Evolutionary conservation across 2,888 invertebrate genomes (phyloP).

Genomic region (Rotaria sp.): DNA sequence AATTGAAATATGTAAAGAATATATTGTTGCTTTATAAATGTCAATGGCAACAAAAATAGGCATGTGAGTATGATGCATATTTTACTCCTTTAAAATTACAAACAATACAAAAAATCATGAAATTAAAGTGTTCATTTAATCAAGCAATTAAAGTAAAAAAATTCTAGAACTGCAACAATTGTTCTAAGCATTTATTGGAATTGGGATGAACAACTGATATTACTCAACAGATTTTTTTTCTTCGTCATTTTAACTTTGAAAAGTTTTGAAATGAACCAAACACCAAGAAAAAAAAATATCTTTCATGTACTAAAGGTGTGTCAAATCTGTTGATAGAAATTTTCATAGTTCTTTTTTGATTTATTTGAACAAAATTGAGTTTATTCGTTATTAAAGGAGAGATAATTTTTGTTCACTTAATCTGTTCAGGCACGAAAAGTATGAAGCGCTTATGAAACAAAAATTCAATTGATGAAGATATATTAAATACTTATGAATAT

Average conservation of each 20-base stretch:
- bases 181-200: no score
- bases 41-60: conserved; percentile 78
- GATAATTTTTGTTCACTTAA: not conserved
- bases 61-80: conserved; percentile 77
- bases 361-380: not conserved
- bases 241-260: no score
- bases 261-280: no score
- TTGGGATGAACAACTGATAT: conserved; percentile 81
- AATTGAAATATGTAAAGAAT: conserved; percentile 81
- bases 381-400: not conserved
- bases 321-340: no score
- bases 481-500: conserved; percentile 85
- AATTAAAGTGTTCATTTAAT: conserved; percentile 84
- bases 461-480: conserved; percentile 77
- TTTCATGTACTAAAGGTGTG: no score
- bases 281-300: no score
- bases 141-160: no score
- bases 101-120: conserved; percentile 88
- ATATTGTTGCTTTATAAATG: conserved; percentile 82
- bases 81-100: conserved; percentile 96
- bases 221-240: conserved; percentile 50
- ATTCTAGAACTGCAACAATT: no score
- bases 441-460: conserved; percentile 84
- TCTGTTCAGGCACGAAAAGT: conserved; percentile 79
- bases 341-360: no score